Evolutionary conservation across 2,888 invertebrate genomes (phyloP).

Genomic region (Drosophila nigricruria): DNA sequence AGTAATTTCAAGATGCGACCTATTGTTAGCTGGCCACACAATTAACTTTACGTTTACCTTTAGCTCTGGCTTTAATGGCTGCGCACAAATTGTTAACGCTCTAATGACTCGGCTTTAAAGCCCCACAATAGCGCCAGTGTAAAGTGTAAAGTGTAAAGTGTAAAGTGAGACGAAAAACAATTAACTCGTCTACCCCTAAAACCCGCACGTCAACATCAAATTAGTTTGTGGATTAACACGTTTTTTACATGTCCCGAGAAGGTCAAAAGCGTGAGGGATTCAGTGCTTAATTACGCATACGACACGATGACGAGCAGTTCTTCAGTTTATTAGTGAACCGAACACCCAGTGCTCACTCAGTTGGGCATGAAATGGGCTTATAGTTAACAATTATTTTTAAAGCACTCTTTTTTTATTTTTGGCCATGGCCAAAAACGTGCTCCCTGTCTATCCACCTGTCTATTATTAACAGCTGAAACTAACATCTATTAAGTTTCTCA

Average conservation of each 20-base stretch:
- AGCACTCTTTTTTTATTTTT: slow-evolving; percentile 37
- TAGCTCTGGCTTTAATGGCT: slow-evolving; percentile 29
- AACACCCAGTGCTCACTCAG: slow-evolving; percentile 35
- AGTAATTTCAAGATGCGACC: slow-evolving; percentile 46
- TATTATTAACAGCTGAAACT: slow-evolving; percentile 53
- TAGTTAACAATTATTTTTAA: slow-evolving; percentile 62
- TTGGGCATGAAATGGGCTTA: slow-evolving; percentile 54
- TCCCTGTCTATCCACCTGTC: slow-evolving; percentile 3
- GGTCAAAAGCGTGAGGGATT: not conserved
- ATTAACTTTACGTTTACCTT: slow-evolving; percentile 26
- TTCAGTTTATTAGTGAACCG: slow-evolving; percentile 11
- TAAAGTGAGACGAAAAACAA: slow-evolving; percentile 69
- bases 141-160: slow-evolving; percentile 47
- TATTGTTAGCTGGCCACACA: slow-evolving; percentile 47
- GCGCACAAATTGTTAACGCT: slow-evolving; percentile 51
- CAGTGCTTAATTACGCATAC: slow-evolving; percentile 68
- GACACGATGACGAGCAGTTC: slow-evolving; percentile 28
- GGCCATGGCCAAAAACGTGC: slow-evolving; percentile 35
- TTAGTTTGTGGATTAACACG: slow-evolving; percentile 75
- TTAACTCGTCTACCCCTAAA: slow-evolving; percentile 50
- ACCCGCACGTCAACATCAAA: slow-evolving; percentile 64
- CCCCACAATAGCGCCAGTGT: slow-evolving; percentile 53
- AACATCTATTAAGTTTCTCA: slow-evolving; percentile 32
- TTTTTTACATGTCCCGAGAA: slow-evolving; percentile 54
- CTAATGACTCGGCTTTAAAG: slow-evolving; percentile 60